Evolutionary conservation across 2,888 invertebrate genomes (phyloP).

Genomic region (Corythucha ciliata): DNA sequence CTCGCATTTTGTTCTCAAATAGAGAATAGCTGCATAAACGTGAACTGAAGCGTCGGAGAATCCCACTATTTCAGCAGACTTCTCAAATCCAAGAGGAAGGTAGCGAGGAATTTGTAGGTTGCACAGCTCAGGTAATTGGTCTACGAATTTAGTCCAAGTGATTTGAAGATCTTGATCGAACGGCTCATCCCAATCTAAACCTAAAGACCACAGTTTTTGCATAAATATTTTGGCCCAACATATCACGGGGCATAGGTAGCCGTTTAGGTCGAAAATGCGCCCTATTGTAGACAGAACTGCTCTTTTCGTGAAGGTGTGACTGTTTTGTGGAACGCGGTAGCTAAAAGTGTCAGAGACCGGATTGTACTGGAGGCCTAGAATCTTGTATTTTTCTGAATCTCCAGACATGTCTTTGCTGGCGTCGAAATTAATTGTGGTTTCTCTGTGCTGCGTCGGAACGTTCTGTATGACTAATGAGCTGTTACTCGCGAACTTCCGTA

Average conservation of each 20-base stretch:
- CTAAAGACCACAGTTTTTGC: constrained; percentile 29
- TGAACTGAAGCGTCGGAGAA: constrained; percentile 18
- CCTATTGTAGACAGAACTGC: constrained; percentile 18
- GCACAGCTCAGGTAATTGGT: too few species aligned
- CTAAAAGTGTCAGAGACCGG: constrained; percentile 23
- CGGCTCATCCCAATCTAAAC: constrained; percentile 32
- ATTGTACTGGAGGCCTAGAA: constrained; percentile 30
- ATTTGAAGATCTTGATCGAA: constrained; percentile 14
- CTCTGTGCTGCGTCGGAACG: not conserved
- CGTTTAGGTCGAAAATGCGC: constrained; percentile 29
- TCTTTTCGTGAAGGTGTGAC: constrained; percentile 18
- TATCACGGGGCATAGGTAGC: too few species aligned
- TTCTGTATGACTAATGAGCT: not conserved
- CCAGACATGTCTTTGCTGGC: not conserved
- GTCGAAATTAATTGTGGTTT: too few species aligned
- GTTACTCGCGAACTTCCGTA: constrained; percentile 18
- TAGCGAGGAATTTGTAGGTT: too few species aligned
- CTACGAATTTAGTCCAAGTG: constrained; percentile 12
- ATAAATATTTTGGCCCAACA: constrained; percentile 30
- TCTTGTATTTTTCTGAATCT: constrained; percentile 21
- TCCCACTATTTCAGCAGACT: not conserved
- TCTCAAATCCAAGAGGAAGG: not conserved
- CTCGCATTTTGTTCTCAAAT: not conserved
- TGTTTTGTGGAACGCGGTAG: constrained; percentile 6
- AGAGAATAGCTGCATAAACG: constrained; percentile 11